A percentile compares a stretch with the other conserved stretches of the same genome.
These are phyloP conservation scores for Vultur gryphus DNA, from an alignment of 2,797 vertebrate species.

Conservation along the genomic window DNA sequence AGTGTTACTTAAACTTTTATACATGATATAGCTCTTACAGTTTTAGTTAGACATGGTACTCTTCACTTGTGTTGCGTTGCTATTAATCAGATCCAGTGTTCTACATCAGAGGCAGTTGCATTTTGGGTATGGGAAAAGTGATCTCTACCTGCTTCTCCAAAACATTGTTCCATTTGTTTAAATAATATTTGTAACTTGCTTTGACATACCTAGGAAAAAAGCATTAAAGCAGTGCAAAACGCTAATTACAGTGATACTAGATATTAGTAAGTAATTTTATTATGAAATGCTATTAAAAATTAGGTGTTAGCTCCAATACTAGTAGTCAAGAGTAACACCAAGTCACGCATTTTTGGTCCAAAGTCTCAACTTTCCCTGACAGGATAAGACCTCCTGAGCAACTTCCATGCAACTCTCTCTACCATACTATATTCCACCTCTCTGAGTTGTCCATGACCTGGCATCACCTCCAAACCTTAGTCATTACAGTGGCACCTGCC, in stretches of 20 bases:
- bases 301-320: background rate
- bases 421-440: background rate
- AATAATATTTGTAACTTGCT: background rate
- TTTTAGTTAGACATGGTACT: background rate
- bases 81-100: background rate
- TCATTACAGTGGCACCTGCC: slow-evolving; percentile 15
- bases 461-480: background rate
- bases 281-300: background rate
- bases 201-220: background rate
- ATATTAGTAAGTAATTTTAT: background rate
- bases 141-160: background rate
- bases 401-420: background rate
- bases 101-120: background rate
- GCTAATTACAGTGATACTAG: background rate
- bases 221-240: background rate
- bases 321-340: background rate
- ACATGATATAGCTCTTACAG: background rate
- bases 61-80: background rate
- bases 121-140: background rate
- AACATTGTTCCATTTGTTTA: background rate
- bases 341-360: background rate
- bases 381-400: background rate
- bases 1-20: background rate
- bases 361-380: background rate
- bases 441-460: background rate